phyloP scores from a whole-genome alignment of 2,888 invertebrate genomes.

The Tanypteryx hageni region DNA sequence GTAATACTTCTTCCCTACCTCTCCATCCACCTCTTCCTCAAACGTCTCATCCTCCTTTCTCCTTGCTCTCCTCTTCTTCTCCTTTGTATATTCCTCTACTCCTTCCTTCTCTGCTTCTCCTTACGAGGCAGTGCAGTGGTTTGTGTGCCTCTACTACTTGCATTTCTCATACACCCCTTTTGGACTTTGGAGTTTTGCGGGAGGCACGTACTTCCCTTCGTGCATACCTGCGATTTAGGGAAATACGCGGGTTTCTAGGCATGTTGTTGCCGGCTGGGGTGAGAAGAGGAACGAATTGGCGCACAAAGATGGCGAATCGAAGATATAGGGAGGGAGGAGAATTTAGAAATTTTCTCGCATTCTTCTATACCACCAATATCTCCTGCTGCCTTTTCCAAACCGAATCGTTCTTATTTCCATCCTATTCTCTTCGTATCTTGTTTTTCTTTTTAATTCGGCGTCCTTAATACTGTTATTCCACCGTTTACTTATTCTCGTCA shows the following conservation, averaged over 20 bases:
- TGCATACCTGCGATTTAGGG: not conserved
- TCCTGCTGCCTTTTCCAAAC: too few species aligned
- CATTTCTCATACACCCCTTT: not conserved
- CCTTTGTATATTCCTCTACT: not conserved
- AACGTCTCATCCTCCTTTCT: not conserved
- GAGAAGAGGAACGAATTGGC: not conserved
- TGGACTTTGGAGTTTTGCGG: too few species aligned
- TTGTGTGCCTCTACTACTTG: not conserved
- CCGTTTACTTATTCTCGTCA: too few species aligned
- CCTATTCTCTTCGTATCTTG: too few species aligned
- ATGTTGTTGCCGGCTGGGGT: not conserved
- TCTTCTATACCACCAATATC: not conserved
- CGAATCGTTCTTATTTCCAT: too few species aligned
- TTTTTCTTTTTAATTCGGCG: too few species aligned
- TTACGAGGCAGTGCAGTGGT: conserved; percentile 20
- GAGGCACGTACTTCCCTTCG: not conserved
- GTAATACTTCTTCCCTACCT: conserved; percentile 62
- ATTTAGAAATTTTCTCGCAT: too few species aligned
- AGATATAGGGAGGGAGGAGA: not conserved
- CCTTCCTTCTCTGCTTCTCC: not conserved
- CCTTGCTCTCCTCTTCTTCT: not conserved
- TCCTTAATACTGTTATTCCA: too few species aligned
- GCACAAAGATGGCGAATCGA: not conserved
- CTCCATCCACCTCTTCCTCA: not conserved
- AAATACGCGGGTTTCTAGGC: not conserved